Percentiles rank a stretch among this genome's conserved stretches.
phyloP scores from a whole-genome alignment of 2,888 invertebrate species.

The Eristalis tenax region DNA sequence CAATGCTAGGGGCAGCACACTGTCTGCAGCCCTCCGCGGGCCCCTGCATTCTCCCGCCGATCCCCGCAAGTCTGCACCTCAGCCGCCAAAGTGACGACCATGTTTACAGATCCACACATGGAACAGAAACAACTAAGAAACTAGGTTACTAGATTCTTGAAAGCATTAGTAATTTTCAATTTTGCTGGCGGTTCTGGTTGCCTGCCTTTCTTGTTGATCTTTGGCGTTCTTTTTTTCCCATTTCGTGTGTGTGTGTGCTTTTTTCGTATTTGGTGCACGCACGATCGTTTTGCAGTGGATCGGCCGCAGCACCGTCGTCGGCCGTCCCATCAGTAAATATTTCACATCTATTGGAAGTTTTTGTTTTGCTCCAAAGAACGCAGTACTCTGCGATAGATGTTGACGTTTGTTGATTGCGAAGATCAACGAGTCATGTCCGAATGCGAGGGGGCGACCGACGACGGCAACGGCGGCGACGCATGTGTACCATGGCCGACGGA shows the following conservation, averaged over 20 bases:
- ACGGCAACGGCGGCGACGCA: neutral
- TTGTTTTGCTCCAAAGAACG: constrained; percentile 40
- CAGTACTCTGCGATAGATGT: constrained; percentile 33
- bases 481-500: constrained; percentile 46
- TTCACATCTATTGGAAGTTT: constrained; percentile 44
- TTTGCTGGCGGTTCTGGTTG: constrained; percentile 60
- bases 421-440: constrained; percentile 59
- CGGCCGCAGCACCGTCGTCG: constrained; percentile 11
- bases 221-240: neutral
- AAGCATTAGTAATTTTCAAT: constrained; percentile 66
- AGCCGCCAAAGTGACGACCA: constrained; percentile 35
- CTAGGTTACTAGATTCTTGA: constrained; percentile 72
- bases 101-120: constrained; percentile 69
- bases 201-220: constrained; percentile 37
- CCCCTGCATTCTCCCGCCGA: neutral
- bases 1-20: constrained; percentile 16
- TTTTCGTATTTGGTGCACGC: constrained; percentile 52
- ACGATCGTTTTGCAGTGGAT: constrained; percentile 64
- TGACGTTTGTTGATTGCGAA: constrained; percentile 64
- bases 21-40: constrained; percentile 13
- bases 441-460: neutral
- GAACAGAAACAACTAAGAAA: constrained; percentile 53
- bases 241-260: neutral
- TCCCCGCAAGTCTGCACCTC: constrained; percentile 10
- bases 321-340: constrained; percentile 33